Evolutionary conservation across 2,797 vertebrate species (phyloP), one percentile per base, ranked within the genome.

Genomic region (Poecilia gillii): DNA sequence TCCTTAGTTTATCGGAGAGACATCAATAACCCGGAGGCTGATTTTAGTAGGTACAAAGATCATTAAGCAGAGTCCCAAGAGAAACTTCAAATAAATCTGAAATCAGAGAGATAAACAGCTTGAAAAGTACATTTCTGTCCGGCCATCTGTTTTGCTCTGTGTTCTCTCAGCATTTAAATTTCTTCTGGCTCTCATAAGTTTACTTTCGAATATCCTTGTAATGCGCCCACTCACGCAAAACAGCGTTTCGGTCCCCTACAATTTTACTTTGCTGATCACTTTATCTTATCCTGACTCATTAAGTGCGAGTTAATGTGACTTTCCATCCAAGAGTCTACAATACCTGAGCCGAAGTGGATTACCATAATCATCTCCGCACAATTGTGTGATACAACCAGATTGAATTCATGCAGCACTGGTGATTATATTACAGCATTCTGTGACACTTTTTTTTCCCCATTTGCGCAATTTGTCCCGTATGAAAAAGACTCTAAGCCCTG

Each of bases 11-110:
- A 91, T 90, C 85, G 85, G 87, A 84, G 86, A 87, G 77, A 81
- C 88, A 89, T 94, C 91, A 81, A 92, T 92, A 91, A 88, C 79
- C 72, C 85, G 73, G 83, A 73, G 84, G 82, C 80, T 81, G 83
- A 88, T 94, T 92, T 93, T 86, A 90, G 85, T 85, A 86, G 90
- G 86, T 90, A 87, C 90, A 88, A 89, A 93, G 86, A 90, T 90
- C 90, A 92, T 94, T 94, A 93, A 92, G 81, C 77, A 13, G 81
- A 73, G 76, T 87, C 90, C 90, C 83, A 81, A 85, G 85, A 90
- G 85, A 77, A 75, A 85, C 53, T 91, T 91, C 82, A 91, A 90
- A 90, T 84, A 77, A 85, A 88, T 91, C 81, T 85, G 66, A 82
- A 86, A 79, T 84, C 85, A 80, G 62, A 80, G 66, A 70, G 87